Evolutionary conservation across 2,797 vertebrate genomes (phyloP), one percentile per base, ranked within the genome.

Genomic region (Oreortyx pictus): DNA sequence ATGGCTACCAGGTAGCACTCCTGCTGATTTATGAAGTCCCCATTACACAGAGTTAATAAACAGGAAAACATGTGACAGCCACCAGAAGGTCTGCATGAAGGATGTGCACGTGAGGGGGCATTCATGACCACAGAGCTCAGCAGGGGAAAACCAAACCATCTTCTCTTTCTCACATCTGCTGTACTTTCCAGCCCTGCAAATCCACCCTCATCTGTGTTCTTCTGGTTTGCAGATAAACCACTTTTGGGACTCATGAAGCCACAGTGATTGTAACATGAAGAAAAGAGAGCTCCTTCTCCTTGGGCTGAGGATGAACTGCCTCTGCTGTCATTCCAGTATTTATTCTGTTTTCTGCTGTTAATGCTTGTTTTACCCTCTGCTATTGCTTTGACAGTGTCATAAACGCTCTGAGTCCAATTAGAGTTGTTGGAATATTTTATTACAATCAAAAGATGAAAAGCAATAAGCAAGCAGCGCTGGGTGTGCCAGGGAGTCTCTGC

Each of bases 141-240:
- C 60, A 59, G 47, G 2, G 22, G 27, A 50, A 75, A 60, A 22
- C 14, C 16, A 24, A 5, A 15, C 16, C 17, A 11, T 47, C 60
- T 35, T 31, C 29, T 35, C 37, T 25, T 54, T 4, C 13, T 35
- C 11, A 15, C 6, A 13, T 33, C 64, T 66, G 49, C 29, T 61
- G 39, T 67, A 12, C 7, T 54, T 27, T 52, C 39, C 61, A 80
- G 35, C 72, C n/a, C 60, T 72, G 50, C 46, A 62, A 18, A 66
- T 6, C 23, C 1, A 4, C 20, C n/a, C 27, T 71, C 33, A 15
- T 4, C 3, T 2, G 35, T 11, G 44, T 14, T 2, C 3, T 43
- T 82, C 41, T 15, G 10, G 22, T 31, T 9, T n/a, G 35, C 23
- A 77, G 70, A 39, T 15, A 49, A 66, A 31, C 7, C 29, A 6